phyloP scores from a whole-genome alignment of 2,797 vertebrate species.

The Dendrocincla tyrannina region DNA sequence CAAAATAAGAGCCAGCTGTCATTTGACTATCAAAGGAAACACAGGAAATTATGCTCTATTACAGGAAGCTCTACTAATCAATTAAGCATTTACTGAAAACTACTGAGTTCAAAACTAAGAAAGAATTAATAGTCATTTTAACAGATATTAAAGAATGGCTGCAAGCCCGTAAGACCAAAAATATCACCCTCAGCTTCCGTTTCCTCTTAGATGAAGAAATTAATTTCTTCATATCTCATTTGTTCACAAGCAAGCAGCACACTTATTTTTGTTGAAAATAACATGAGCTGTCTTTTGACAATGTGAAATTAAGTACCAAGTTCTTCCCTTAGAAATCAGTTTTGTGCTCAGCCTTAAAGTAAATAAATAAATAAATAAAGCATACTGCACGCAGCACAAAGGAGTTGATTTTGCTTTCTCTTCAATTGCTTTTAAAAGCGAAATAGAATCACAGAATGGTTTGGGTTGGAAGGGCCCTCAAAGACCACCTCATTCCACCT shows the following conservation, averaged over 20 bases:
- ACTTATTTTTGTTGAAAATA: neutral
- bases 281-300: neutral
- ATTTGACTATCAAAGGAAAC: constrained; percentile 25
- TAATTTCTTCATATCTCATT: neutral
- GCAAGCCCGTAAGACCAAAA: neutral
- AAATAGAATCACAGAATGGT: neutral
- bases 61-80: neutral
- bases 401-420: neutral
- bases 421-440: neutral
- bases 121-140: neutral
- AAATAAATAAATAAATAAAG: neutral
- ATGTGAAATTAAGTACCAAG: neutral
- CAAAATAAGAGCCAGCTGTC: constrained; percentile 21
- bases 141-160: neutral
- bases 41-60: constrained; percentile 10
- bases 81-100: constrained; percentile 18
- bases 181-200: neutral
- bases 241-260: neutral
- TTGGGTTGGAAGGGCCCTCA: neutral
- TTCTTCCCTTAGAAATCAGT: neutral
- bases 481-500: neutral
- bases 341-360: neutral
- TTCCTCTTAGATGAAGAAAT: neutral
- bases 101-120: neutral
- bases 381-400: neutral